These are phyloP conservation scores for Trachelus iudaicus DNA, from an alignment of 2,888 invertebrate species.

Conservation along the genomic window DNA sequence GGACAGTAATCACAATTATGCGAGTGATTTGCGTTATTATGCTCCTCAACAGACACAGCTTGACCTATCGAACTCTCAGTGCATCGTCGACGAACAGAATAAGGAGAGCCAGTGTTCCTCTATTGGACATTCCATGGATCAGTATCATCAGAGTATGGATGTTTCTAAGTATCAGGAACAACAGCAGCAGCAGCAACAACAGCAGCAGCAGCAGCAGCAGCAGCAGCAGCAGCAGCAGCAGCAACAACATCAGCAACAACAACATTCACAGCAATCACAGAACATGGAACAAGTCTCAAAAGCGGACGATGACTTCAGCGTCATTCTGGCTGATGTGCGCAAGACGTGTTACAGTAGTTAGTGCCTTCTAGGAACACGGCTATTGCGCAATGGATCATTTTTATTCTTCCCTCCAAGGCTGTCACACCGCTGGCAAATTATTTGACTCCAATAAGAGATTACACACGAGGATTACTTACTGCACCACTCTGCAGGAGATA, in stretches of 20 bases:
- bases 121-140: slow-evolving; percentile 55
- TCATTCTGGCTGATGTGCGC: slow-evolving; percentile 87
- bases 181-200: slow-evolving; percentile 34
- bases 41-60: slow-evolving; percentile 58
- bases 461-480: too few species aligned
- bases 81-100: slow-evolving; percentile 54
- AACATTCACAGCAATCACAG: slow-evolving; percentile 38
- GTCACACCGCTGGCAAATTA: not conserved
- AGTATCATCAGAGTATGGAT: slow-evolving; percentile 59
- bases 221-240: slow-evolving; percentile 31
- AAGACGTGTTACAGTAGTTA: slow-evolving; percentile 86
- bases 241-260: slow-evolving; percentile 32
- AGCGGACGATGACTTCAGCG: slow-evolving; percentile 88
- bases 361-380: slow-evolving; percentile 26
- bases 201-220: slow-evolving; percentile 16
- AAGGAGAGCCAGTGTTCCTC: slow-evolving; percentile 54
- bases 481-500: too few species aligned
- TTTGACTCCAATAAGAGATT: too few species aligned
- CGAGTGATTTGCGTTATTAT: slow-evolving; percentile 63
- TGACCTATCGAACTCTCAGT: slow-evolving; percentile 56
- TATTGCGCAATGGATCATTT: too few species aligned
- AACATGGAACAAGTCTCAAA: slow-evolving; percentile 68
- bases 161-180: slow-evolving; percentile 58
- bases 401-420: not conserved
- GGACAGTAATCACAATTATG: slow-evolving; percentile 71